Base-by-base conservation (phyloP, 2,797 vertebrate genomes). In the Manis crassicaudata region DNA sequence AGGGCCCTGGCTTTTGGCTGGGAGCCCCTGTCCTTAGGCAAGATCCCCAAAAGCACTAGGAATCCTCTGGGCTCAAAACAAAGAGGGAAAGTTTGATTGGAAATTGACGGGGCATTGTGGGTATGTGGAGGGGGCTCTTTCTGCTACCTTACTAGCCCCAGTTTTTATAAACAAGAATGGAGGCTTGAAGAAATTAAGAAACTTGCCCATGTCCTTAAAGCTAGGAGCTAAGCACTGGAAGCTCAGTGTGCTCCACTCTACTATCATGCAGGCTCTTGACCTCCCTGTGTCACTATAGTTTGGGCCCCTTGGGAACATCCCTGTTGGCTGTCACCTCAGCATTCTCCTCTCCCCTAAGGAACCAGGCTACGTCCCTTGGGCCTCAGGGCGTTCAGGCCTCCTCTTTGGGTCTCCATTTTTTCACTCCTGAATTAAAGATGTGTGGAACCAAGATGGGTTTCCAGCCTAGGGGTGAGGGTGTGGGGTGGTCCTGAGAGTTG, bases 171-270 rank as follows among this genome's bases (percentile, higher is more conserved):
- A 21, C 58, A 91, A 29, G 32, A 80, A 82, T 63, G 17, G 52
- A 92, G 63, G 35, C 43, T 46, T 75, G 40, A 80, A 92, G 85
- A 92, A 81, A 82, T 62, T 21, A 54, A 84, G 79, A 84, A 84
- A 60, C 32, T 73, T 27, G 37, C 20, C 29, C 75, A 25, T 13
- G 17, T 81, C 52, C 11, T 95, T 75, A 82, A 80, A 72, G 46
- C 46, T 32, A 86, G 63, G 68, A 63, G 23, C 75, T 79, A 50
- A n/a, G 52, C 13, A 7, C 70, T 70, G 17, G 23, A 81, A 83
- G 65, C 60, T 67, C 83, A 83, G 9, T 81, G 52, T 87, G 46
- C 50, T 58, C 56, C 18, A 60, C 20, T 81, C 58, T 63, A 0
- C 4, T 52, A 43, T 94, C 73, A 70, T 85, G 70, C 56, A 54